Evolutionary conservation across 2,888 invertebrate genomes (phyloP), one percentile per base, ranked within the genome.

Genomic region (Eurytoma californica): DNA sequence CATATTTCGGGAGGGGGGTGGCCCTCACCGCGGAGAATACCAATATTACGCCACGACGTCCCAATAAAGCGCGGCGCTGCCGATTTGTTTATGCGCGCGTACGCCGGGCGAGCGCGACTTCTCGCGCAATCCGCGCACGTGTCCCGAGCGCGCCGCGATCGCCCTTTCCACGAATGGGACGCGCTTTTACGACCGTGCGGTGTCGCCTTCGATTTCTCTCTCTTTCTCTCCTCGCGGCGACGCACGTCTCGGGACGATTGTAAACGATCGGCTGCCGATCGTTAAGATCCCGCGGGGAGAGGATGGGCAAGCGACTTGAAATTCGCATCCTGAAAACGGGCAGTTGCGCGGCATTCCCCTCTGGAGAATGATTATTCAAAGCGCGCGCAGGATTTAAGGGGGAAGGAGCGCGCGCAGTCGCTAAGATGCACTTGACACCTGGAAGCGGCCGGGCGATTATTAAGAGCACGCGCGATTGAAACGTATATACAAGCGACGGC

Each of bases 41-140:
- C 89, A 90, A 90, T 89, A 89, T 88, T 88, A 87, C 86, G 88
- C 89, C 89, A 89, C 89, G 89, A 90, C 89, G 87, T 90, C 89
- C 89, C 90, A 89, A 90, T 90, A 89, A 89, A 90, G 89, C 88
- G 88, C 87, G 89, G 88, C 87, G 88, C 88, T 88, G 87, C 87
- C 89, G 89, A 90, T 90, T 90, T 90, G 90, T 90, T 90, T 90
- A 90, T 88, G 90, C 88, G 88, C 88, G 86, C 87, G 87, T 88
- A 83, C 86, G 84, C 81, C 83, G 84, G 80, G 77, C 76, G 84
- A 82, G 81, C 82, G 84, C 82, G 82, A 39, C 39, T 83, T 58
- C 66, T 77, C 77, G 70, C 77, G 69, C 69, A 69, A 68, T 60
- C 72, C 57, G 73, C 73, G 53, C 72, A 57, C 80, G 76, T 68